Base-by-base conservation (phyloP, 2,113 vertebrate species). In the Erythrolamprus reginae region DNA sequence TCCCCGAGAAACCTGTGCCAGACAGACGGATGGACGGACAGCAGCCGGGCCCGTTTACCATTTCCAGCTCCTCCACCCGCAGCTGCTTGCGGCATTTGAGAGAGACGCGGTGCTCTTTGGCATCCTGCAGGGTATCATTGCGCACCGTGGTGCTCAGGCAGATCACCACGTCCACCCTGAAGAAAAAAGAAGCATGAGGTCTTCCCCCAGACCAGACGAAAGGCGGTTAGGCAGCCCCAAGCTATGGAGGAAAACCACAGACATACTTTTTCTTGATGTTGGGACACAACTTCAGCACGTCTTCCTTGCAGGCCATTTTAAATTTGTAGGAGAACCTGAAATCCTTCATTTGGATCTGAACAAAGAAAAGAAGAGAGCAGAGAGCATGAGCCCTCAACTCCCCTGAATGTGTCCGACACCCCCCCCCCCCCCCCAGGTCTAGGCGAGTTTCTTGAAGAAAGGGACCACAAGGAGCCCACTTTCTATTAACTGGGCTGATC, bases 261-360 rank as follows among this genome's bases (percentile, higher is more conserved):
- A 97, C 98, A 51, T 97, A 99, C 99, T 99, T 99, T 93, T 99
- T 99, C 94, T 99, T 99, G 89, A 99, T 99, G 95, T 99, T 99
- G 21, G 99, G 98, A 92, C 99, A 99, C 86, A 99, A 96, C 91
- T 99, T 99, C 91, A 99, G 96, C 82, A 99, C 98, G 23, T 99
- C 99, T 91, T 99, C 99, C 95, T 99, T 99, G 96, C 99, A 99
- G 77, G 99, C 98, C 98, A 99, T 99, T 96, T 99, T 99, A 93
- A 99, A 99, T 94, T 99, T 99, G 94, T 99, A 99, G 0, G 99
- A 99, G 95, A 99, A 99, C 1, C 99, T 96, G 92, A 99, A 99
- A 93, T 99, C 99, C 96, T 99, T 99, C 98, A 99, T 99, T 89
- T 99, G 99, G 84, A 99, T 96, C 99, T 99, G 94, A 90, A 94